These are phyloP conservation scores for Agapornis roseicollis DNA, from an alignment of 2,113 vertebrate genomes.

Conservation along the genomic window DNA sequence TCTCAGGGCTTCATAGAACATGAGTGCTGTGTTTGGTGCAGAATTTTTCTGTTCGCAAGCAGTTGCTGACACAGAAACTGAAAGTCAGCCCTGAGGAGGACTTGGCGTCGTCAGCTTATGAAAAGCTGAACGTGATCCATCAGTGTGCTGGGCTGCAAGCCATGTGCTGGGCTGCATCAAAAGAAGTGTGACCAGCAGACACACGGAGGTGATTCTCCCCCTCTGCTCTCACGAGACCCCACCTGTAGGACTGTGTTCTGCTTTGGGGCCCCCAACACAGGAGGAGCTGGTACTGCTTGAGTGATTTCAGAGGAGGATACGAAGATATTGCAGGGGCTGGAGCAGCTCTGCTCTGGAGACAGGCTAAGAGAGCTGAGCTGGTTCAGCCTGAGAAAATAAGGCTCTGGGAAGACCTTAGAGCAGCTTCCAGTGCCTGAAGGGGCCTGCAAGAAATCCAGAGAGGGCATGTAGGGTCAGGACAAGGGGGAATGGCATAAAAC, in stretches of 20 bases:
- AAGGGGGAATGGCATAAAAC: not conserved
- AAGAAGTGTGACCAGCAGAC: not conserved
- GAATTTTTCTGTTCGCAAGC: not conserved
- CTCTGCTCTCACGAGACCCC: not conserved
- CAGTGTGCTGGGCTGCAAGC: not conserved
- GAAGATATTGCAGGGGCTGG: not conserved
- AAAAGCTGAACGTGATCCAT: not conserved
- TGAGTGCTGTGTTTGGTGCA: not conserved
- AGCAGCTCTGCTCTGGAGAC: not conserved
- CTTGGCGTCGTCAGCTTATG: not conserved
- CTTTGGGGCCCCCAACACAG: not conserved
- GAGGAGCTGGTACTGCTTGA: not conserved
- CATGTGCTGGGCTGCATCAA: not conserved
- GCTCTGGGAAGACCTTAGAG: not conserved
- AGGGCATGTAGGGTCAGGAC: not conserved
- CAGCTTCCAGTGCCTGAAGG: not conserved
- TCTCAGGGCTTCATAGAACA: not conserved
- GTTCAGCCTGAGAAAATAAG: not conserved
- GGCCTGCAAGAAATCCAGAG: not conserved
- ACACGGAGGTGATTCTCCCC: not conserved
- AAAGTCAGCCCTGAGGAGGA: not conserved
- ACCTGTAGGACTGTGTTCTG: not conserved
- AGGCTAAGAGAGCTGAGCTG: not conserved
- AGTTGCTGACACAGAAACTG: not conserved
- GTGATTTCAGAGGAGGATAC: not conserved